These are phyloP conservation scores for Amblyopsis rosae DNA, from an alignment of 2,113 vertebrate species.

Conservation along the genomic window DNA sequence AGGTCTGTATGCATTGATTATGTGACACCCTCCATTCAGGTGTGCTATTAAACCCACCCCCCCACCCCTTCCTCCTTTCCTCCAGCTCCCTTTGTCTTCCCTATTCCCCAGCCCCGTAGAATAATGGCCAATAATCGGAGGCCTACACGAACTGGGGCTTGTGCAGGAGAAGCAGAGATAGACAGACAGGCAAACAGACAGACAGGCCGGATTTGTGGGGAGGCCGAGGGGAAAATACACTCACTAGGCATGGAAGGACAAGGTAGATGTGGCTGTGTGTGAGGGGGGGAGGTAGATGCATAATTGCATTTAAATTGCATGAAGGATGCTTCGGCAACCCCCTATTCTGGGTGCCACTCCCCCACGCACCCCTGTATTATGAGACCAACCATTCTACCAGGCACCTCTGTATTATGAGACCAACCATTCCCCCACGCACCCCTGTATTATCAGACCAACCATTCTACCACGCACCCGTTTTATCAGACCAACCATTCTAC, in stretches of 20 bases:
- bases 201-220: constrained; percentile 54
- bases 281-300: constrained; percentile 33
- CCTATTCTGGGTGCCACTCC: constrained; percentile 69
- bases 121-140: constrained; percentile 73
- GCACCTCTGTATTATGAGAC: constrained; percentile 81
- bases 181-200: constrained; percentile 74
- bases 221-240: constrained; percentile 54
- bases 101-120: constrained; percentile 38
- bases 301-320: constrained; percentile 76
- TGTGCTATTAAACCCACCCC: constrained; percentile 76
- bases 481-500: no score
- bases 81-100: neutral
- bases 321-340: constrained; percentile 59
- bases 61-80: neutral
- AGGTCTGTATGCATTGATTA: constrained; percentile 77
- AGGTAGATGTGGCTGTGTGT: constrained; percentile 6
- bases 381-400: constrained; percentile 76
- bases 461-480: no score
- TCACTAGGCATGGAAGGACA: constrained; percentile 27
- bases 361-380: constrained; percentile 81
- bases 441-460: constrained; percentile 5
- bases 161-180: constrained; percentile 63
- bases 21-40: constrained; percentile 77
- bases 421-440: constrained; percentile 23
- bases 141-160: constrained; percentile 47